A percentile compares a stretch with the other conserved stretches of the same genome.
phyloP scores from a whole-genome alignment of 2,113 vertebrate species.

The Boulengeromyrus knoepffleri region DNA sequence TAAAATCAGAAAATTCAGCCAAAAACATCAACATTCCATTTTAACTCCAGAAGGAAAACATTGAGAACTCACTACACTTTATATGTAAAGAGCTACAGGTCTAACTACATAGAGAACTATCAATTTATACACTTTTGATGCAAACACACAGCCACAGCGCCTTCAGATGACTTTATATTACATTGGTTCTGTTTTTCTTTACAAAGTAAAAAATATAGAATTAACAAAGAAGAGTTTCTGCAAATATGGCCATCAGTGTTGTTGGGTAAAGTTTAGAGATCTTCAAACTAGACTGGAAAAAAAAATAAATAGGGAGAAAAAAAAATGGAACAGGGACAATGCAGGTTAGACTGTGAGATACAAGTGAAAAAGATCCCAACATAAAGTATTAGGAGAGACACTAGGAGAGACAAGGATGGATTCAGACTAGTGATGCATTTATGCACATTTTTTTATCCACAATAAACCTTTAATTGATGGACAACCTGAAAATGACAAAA shows the following conservation, averaged over 20 bases:
- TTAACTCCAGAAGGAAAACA: conserved; percentile 38
- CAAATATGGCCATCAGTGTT: conserved; percentile 49
- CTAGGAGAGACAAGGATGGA: neutral
- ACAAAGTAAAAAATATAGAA: conserved; percentile 58
- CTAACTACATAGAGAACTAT: conserved; percentile 45
- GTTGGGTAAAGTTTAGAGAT: conserved; percentile 30
- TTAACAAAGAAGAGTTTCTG: conserved; percentile 49
- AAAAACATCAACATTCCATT: conserved; percentile 47
- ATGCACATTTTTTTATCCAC: conserved; percentile 7
- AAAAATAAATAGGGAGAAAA: neutral
- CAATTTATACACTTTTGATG: conserved; percentile 42
- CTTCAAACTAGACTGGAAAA: conserved; percentile 14
- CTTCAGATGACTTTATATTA: conserved; percentile 38
- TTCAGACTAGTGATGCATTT: neutral
- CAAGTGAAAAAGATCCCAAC: neutral
- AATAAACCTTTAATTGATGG: neutral
- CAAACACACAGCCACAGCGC: conserved; percentile 42
- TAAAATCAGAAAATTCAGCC: conserved; percentile 41
- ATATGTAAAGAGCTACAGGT: conserved; percentile 23
- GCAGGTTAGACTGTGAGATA: neutral
- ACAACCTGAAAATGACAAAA: conserved; percentile 10
- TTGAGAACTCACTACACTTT: conserved; percentile 32
- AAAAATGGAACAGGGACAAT: neutral
- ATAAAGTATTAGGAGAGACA: neutral
- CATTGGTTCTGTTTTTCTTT: conserved; percentile 47